A percentile compares a stretch with the other conserved stretches of the same genome.
phyloP scores from a whole-genome alignment of 2,888 invertebrate genomes.

The Dasysyrphus tricinctus region DNA sequence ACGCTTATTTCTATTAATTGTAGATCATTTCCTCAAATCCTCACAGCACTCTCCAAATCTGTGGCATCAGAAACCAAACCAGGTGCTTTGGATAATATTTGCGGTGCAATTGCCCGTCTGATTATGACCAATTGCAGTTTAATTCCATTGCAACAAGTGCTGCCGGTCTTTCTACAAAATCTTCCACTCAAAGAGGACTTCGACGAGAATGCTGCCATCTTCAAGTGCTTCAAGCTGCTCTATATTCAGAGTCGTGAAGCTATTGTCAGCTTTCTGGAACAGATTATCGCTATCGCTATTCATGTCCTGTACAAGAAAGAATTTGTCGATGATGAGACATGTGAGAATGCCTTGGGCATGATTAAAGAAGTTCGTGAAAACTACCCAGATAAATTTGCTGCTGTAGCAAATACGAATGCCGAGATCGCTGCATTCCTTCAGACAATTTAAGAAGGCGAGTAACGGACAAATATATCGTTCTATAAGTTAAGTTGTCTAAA shows the following conservation, averaged over 20 bases:
- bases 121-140: constrained; percentile 87
- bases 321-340: constrained; percentile 80
- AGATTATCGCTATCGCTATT: constrained; percentile 85
- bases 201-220: constrained; percentile 89
- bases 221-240: constrained; percentile 87
- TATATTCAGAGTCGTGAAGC: constrained; percentile 86
- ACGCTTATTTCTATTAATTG: constrained; percentile 34
- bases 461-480: background rate
- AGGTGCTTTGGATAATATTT: constrained; percentile 90
- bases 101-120: constrained; percentile 90
- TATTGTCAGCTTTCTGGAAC: constrained; percentile 84
- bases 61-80: constrained; percentile 87
- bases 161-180: constrained; percentile 88
- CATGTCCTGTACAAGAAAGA: constrained; percentile 86
- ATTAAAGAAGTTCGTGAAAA: constrained; percentile 85
- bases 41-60: constrained; percentile 88
- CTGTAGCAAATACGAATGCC: constrained; percentile 81
- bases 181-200: constrained; percentile 90
- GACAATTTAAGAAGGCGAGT: constrained; percentile 78
- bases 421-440: constrained; percentile 81
- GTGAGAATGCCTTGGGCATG: constrained; percentile 83
- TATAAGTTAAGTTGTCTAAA: constrained; percentile 32
- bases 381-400: constrained; percentile 85
- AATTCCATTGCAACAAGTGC: constrained; percentile 89
- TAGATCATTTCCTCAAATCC: constrained; percentile 87